Evolutionary conservation across 2,113 vertebrate genomes (phyloP).

Genomic region (Pelecanoides urinatrix): DNA sequence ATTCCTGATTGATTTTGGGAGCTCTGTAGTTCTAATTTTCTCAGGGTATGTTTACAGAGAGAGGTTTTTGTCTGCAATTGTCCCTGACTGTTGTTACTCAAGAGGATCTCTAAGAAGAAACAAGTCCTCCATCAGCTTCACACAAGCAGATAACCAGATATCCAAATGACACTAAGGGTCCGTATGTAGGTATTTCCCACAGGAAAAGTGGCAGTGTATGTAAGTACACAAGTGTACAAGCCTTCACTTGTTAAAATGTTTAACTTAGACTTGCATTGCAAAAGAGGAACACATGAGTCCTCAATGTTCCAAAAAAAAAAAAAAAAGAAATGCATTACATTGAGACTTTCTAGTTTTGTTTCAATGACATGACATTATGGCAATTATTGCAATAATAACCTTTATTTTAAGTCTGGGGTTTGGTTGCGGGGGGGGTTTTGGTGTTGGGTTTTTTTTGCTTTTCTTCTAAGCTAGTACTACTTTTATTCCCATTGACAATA

Average conservation of each 20-base stretch:
- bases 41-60: conserved; percentile 71
- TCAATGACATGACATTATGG: neutral
- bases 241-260: neutral
- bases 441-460: accelerated
- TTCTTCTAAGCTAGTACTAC: neutral
- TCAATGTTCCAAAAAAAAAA: neutral
- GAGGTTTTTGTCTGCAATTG: neutral
- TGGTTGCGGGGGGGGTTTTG: neutral
- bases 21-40: conserved; percentile 69
- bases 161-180: neutral
- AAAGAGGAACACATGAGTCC: accelerated
- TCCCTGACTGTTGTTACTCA: neutral
- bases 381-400: neutral
- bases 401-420: neutral
- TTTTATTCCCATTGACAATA: conserved; percentile 18
- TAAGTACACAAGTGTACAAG: neutral
- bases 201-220: neutral
- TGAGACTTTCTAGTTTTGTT: neutral
- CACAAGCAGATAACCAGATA: neutral
- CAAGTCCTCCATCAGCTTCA: neutral
- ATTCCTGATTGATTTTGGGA: conserved; percentile 84
- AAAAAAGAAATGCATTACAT: neutral
- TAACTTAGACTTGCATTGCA: neutral
- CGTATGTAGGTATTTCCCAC: accelerated
- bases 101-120: neutral